Conservation (phyloP, 2,888 invertebrate genomes). For the Lithosia quadra region DNA sequence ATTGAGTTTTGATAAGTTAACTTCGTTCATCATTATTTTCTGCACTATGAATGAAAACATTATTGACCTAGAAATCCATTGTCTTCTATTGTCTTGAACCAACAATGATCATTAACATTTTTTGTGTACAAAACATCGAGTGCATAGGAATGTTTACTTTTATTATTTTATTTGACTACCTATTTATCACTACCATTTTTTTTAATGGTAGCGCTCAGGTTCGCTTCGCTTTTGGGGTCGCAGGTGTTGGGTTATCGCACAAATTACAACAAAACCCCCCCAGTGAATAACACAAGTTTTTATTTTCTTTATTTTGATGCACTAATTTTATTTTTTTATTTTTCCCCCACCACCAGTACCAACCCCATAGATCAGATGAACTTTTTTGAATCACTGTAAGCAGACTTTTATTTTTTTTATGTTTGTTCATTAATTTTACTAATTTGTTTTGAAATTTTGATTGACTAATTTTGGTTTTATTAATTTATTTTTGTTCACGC, state of each 20-base stretch:
- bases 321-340: constrained; percentile 74
- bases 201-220: constrained; percentile 4
- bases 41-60: constrained; percentile 11
- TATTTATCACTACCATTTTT: constrained; percentile 9
- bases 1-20: not conserved
- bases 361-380: constrained; percentile 87
- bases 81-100: constrained; percentile 26
- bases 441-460: constrained; percentile 49
- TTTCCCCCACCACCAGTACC: constrained; percentile 76
- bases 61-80: constrained; percentile 17
- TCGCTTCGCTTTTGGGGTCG: constrained; percentile 59
- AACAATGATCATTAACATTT: constrained; percentile 33
- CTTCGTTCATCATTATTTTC: not conserved
- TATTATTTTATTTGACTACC: not conserved
- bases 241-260: constrained; percentile 59
- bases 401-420: constrained; percentile 65
- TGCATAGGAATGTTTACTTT: constrained; percentile 9
- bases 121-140: constrained; percentile 29
- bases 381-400: constrained; percentile 87
- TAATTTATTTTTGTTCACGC: constrained; percentile 17
- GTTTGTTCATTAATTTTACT: constrained; percentile 47
- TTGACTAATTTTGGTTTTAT: constrained; percentile 41
- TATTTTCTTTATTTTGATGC: constrained; percentile 55
- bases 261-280: constrained; percentile 32
- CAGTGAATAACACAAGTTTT: constrained; percentile 54